Percentiles rank a stretch among this genome's conserved stretches.
Conservation (phyloP, 2,797 vertebrate species). For the Eurystomus glaucurus region DNA sequence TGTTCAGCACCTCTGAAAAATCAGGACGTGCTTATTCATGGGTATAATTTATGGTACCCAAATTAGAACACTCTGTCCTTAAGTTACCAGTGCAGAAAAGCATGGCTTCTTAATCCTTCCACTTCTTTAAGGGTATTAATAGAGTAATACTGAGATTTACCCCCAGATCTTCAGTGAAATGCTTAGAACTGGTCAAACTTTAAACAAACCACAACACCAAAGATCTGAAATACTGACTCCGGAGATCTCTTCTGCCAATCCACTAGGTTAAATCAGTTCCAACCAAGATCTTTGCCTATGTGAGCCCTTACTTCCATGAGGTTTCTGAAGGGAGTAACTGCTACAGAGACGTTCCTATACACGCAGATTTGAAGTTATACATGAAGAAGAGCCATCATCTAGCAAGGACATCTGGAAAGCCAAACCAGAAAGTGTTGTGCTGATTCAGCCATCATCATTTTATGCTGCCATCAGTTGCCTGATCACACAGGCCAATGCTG, state of each 20-base stretch:
- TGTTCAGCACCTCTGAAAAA: constrained; percentile 56
- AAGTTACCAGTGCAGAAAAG: constrained; percentile 1
- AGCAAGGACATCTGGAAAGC: background rate
- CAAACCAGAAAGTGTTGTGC: background rate
- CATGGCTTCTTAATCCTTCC: background rate
- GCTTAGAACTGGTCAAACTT: background rate
- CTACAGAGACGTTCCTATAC: background rate
- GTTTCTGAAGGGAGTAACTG: background rate
- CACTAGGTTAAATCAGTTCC: background rate
- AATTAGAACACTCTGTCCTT: constrained; percentile 62
- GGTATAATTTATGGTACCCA: constrained; percentile 54
- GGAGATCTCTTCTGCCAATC: background rate
- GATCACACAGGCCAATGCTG: too few species aligned
- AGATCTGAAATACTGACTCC: background rate
- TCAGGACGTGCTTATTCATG: constrained; percentile 58
- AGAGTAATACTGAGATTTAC: background rate
- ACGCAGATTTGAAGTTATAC: background rate
- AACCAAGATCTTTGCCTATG: rapidly evolving
- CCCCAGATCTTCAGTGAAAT: background rate
- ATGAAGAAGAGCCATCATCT: background rate
- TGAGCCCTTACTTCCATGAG: background rate
- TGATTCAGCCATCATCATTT: too few species aligned
- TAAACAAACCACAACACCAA: background rate
- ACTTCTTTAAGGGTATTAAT: background rate
- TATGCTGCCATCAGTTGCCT: too few species aligned